Base-by-base conservation (phyloP, 2,888 invertebrate species). In the Diaphora mendica region DNA sequence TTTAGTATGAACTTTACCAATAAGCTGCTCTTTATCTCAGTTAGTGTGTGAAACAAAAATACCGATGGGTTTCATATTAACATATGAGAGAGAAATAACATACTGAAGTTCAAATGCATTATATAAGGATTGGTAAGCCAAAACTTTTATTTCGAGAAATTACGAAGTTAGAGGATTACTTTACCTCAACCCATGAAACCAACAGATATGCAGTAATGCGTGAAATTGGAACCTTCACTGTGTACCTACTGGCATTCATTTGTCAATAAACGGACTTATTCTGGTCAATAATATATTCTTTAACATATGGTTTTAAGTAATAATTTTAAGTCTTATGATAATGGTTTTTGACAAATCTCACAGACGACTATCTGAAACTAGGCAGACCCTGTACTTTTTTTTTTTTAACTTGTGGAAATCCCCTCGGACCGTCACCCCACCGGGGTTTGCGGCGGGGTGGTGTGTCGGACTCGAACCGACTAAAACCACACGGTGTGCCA, bases 171-270 rank as follows among this genome's bases (percentile, higher is more conserved):
- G 15, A 20, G 42, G 62, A 26, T 39, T 62, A 30, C 59, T 42
- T n/a, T 62, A 26, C 26, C 39, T 62, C 20, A 62, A 23, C 39
- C 42, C 69, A 42, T 55, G 69, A 42, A 62, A 59, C 59, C 20
- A 26, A 17, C 26, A 35, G 33, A 69, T 55, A 69, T 59, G 69
- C 59, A 42, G 33, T 51, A 68, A 69, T 30, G 42, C 62, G 69
- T 69, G 69, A 69, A 69, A 69, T 69, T 69, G 23, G 42, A 30
- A 62, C 20, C 59, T 42, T 59, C 39, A 20, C 26, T 39, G 39
- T 62, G 35, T 39, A 39, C 39, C 51, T 55, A 55, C 51, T 39
- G 26, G 33, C 39, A 69, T 69, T 59, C 26, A 42, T 62, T 59
- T 26, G 26, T 69, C 69, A 59, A 26, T 39, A 26, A 17, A 59